Evolutionary conservation across 2,113 vertebrate genomes (phyloP), one percentile per base, ranked within the genome.

Genomic region (Vulpes vulpes): DNA sequence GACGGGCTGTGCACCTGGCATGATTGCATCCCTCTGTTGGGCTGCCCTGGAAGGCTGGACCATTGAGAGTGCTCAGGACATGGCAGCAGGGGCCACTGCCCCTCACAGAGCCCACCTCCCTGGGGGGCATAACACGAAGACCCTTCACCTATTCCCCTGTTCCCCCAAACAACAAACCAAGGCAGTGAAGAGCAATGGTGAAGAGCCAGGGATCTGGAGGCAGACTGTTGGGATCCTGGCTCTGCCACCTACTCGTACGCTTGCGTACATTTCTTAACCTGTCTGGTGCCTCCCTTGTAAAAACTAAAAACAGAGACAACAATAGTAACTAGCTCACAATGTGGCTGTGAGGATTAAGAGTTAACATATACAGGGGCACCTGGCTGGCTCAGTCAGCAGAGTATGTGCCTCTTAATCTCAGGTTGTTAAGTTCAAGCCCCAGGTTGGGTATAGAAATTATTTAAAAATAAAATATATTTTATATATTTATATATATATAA

Each of bases 41-140:
- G 25, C 74, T 0, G 1, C 32, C 35, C 10, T 0, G 17, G 10
- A 17, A 2, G 0, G 0, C 4, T 0, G 0, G 9, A 20, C 2
- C 49, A 23, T 5, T 15, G 5, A 51, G n/a, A 3, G 3, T 9
- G 64, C 6, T 11, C 0, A 11, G 0, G 3, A 16, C 76, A 32
- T 11, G 30, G 80, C 35, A 35, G 55, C 32, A 12, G 32, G 0
- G 1, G 27, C 16, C 1, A 9, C 62, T 9, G 19, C 53, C 17
- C 7, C 49, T 30, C 25, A 19, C 0, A 4, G 17, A 84, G 22
- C 7, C 89, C 27, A 9, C 22, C 32, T 69, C 79, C 27, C 57
- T 4, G 30, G 30, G 6, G 7, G 23, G 83, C 43, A 43, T 10
- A 1, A 8, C 0, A 1, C 0, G 0, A 19, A 20, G 80, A 43